A percentile compares a stretch with the other conserved stretches of the same genome.
Conservation (phyloP, 1,140 invertebrate species). For the Ladona fulva region DNA sequence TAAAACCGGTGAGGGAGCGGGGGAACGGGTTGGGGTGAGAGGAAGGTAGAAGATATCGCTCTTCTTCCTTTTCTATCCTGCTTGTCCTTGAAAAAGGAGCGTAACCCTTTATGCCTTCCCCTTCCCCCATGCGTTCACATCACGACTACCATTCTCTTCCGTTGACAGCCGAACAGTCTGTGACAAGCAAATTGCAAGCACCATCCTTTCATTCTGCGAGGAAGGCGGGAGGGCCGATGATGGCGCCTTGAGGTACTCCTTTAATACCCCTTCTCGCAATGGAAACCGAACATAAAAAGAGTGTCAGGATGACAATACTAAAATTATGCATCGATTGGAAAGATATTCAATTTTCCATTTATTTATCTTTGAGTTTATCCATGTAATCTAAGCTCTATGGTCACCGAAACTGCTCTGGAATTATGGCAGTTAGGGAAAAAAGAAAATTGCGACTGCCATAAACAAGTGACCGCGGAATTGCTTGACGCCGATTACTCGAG, state of each 20-base stretch:
- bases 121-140: not conserved
- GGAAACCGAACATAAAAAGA: not conserved
- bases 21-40: not conserved
- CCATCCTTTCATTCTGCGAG: not conserved
- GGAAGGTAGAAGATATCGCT: not conserved
- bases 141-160: not conserved
- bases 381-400: no score
- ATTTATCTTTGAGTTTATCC: no score
- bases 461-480: no score
- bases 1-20: not conserved
- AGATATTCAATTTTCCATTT: no score
- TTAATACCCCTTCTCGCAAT: not conserved
- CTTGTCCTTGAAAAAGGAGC: not conserved
- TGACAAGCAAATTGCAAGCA: not conserved
- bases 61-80: not conserved
- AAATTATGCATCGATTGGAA: no score
- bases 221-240: no score
- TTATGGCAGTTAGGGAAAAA: no score
- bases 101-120: not conserved
- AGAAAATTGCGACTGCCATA: no score
- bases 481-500: no score
- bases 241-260: no score
- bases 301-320: not conserved
- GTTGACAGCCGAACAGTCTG: not conserved
- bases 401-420: no score